Conservation (phyloP, 2,113 vertebrate species). For the Herpetotheres cachinnans region DNA sequence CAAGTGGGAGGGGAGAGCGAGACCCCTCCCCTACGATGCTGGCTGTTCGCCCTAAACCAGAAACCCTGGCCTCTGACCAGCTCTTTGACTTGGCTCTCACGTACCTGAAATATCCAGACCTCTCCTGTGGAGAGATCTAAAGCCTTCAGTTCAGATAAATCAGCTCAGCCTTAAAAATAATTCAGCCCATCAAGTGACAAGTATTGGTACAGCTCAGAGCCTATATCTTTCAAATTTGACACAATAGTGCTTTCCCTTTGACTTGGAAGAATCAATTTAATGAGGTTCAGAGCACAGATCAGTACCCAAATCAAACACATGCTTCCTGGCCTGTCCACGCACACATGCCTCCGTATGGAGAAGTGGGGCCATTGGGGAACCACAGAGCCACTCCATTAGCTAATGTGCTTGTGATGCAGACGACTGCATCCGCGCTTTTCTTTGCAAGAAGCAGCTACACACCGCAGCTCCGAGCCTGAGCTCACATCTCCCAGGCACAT, state of each 20-base stretch:
- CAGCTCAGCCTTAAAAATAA: slow-evolving; percentile 10
- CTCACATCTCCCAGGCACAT: not conserved
- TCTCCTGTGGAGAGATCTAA: not conserved
- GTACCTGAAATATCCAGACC: not conserved
- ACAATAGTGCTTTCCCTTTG: not conserved
- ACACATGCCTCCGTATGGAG: not conserved
- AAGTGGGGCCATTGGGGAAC: fast-evolving
- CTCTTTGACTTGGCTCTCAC: not conserved
- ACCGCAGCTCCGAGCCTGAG: not conserved
- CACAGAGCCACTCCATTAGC: not conserved
- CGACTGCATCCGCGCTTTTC: fast-evolving
- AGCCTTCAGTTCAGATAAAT: slow-evolving; percentile 46
- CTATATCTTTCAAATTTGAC: slow-evolving; percentile 8
- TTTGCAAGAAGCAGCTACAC: not conserved
- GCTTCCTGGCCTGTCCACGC: not conserved
- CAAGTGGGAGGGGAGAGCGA: not conserved
- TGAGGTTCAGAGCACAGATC: not conserved
- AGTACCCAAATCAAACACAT: not conserved
- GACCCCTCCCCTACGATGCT: not conserved
- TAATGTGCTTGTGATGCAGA: fast-evolving
- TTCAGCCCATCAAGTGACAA: slow-evolving; percentile 12
- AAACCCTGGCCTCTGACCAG: not conserved
- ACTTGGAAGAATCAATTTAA: slow-evolving; percentile 4
- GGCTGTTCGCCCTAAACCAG: not conserved
- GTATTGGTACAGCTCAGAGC: not conserved